Evolutionary conservation across 2,888 invertebrate species (phyloP), one percentile per base, ranked within the genome.

Genomic region (Isoperla grammatica): DNA sequence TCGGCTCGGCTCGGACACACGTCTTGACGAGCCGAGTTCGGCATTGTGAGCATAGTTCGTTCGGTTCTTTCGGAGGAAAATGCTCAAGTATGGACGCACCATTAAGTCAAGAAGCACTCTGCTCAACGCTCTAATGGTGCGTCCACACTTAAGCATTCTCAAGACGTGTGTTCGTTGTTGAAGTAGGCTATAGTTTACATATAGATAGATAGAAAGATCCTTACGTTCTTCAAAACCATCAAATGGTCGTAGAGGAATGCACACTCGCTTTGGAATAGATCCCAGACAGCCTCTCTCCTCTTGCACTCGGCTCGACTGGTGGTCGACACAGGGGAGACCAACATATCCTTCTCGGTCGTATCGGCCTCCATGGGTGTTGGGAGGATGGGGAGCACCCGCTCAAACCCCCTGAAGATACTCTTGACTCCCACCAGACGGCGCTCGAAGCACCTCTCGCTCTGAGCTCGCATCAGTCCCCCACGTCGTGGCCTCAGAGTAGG

Each of bases 191-290:
- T n/a, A n/a, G n/a, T n/a, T n/a, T n/a, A n/a, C n/a, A n/a, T n/a
- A n/a, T n/a, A n/a, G n/a, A n/a, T n/a, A n/a, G n/a, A n/a, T n/a
- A n/a, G n/a, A n/a, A n/a, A n/a, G n/a, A n/a, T n/a, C n/a, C 78
- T 75, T 68, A 80, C 80, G 68, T 81, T 79, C 72, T 81, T 80
- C 23, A 83, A 73, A 15, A 81, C 82, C 77, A 83, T 80, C 23
- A 84, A 73, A 69, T 83, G 82, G 63, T 81, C 79, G 58, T 80
- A 77, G 23, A 83, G 77, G 69, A 83, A 83, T 62, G 80, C 78
- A 66, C 79, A 76, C 70, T 83, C 82, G 63, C 79, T 79, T 69
- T 81, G 81, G 70, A 82, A 82, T 8, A 83, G 72, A 69, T 83
- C 83, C 83, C 83, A 83, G 13, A 82, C 76, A 6, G 81, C 79